Base-by-base conservation (phyloP, 2,888 invertebrate genomes). In the Tipula confusa region DNA sequence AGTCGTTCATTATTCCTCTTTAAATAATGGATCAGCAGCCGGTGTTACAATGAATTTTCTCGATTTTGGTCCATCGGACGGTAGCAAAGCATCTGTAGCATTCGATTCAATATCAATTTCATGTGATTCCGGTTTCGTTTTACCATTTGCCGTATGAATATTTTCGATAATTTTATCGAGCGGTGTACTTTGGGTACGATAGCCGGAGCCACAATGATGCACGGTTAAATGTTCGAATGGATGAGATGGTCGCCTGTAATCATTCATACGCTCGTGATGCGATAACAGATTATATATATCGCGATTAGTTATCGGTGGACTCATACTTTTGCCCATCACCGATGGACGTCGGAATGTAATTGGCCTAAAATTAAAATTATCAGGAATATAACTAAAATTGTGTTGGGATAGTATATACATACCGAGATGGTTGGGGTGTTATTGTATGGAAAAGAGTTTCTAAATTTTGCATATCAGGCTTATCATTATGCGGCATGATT, bases 391-490 rank as follows among this genome's bases (percentile, higher is more conserved):
- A 29, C n/a, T n/a, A 29, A n/a, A 64, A 28, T 18, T 15, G 1
- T 28, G n/a, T n/a, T n/a, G n/a, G n/a, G n/a, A 15, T n/a, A 36
- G 36, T 2, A 36, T n/a, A n/a, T 82, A 28, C 28, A 36, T 24
- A 24, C 38, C 36, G 33, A 0, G 82, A 3, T 24, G 38, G 4
- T 18, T 28, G 83, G 13, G 43, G 28, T 83, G 83, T 15, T 29
- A 28, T 29, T 28, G 15, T 83, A 29, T 83, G 29, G 29, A 43
- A 83, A 29, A 83, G 29, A 7, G 83, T n/a, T 82, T 88, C 88
- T 29, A 88, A 85, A 0, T 86, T 87, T 83, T 88, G 87, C 7
- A 88, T 86, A 9, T 88, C 87, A 2, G 86, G 84, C 15, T 87
- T 86, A 29, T 85, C 86, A 2, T 85, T 85, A n/a, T 82, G 83